Base-by-base conservation (phyloP, 2,888 invertebrate species). In the Torymus tubicola region DNA sequence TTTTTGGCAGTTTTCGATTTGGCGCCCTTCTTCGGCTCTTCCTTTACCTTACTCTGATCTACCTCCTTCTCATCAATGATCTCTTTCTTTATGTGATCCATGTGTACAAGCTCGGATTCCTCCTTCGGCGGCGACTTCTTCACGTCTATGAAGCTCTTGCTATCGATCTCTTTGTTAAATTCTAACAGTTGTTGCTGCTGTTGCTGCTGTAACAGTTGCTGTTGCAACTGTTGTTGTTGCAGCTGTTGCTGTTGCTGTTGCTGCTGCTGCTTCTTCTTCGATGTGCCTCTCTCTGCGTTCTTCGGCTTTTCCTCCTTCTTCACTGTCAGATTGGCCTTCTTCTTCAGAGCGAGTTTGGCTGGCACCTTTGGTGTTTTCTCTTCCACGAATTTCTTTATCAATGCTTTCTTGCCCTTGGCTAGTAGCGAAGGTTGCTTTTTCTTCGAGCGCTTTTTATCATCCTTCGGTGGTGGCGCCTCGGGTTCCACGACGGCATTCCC, bases 241-340 rank as follows among this genome's bases (percentile, higher is more conserved):
- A 2, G 31, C 4, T 31, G 31, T 31, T 2, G 42, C 10, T 42
- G 42, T 8, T 42, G 42, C 10, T 42, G 42, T 8, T 42, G 42
- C 8, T 42, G 42, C 1, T 42, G 42, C 42, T 42, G 24, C 76
- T 87, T 89, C 82, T 87, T 90, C 63, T 86, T 89, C 13, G 85
- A 82, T 31, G 84, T 81, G 5, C 84, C 84, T 81, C 88, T 89
- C 42, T 89, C 89, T 4, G 87, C 77, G 42, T 86, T 88, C 69
- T 87, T 88, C 13, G 87, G 80, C 65, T 89, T 90, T 12, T 85
- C 86, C 53, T 88, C 88, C 50, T 87, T 88, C 76, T 88, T 89
- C 76, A 87, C 80, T 13, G 84, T 82, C 55, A 84, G 81, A 42
- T 24, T 86, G 24, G 86, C 84, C 74, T 87, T 90, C 18, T 84